Evolutionary conservation across 64 coral and sea anemone species (phyloP).

Genomic region (Porites australiensis): DNA sequence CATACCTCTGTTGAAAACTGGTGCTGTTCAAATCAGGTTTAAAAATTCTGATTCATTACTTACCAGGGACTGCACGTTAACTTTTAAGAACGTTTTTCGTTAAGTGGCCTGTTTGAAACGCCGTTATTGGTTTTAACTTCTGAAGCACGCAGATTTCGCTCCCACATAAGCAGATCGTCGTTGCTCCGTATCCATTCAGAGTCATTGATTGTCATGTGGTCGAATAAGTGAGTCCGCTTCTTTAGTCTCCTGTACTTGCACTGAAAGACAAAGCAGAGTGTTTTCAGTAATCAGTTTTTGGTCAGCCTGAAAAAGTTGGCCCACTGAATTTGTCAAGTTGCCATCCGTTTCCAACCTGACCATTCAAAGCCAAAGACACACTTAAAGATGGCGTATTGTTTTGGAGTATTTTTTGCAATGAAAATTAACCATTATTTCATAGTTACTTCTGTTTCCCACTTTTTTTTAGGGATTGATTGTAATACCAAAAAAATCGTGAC

Average conservation of each 20-base stretch:
- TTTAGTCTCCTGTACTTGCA: constrained; percentile 70
- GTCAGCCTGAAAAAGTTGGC: too few relatives aligned
- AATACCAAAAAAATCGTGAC: too few relatives aligned
- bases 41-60: background rate
- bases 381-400: too few relatives aligned
- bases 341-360: too few relatives aligned
- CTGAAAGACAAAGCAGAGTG: constrained; percentile 33
- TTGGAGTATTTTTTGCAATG: too few relatives aligned
- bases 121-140: constrained; percentile 73
- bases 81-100: constrained; percentile 31
- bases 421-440: too few relatives aligned
- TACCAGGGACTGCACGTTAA: background rate
- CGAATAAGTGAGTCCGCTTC: constrained; percentile 75
- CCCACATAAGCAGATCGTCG: constrained; percentile 89
- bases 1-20: too few relatives aligned
- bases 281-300: background rate
- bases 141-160: constrained; percentile 83
- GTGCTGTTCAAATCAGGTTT: too few relatives aligned
- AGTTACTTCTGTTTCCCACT: too few relatives aligned
- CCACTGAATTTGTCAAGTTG: too few relatives aligned
- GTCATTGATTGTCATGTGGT: constrained; percentile 70
- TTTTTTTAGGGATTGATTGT: too few relatives aligned
- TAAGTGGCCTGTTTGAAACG: constrained; percentile 18
- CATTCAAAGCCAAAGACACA: too few relatives aligned
- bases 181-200: constrained; percentile 78